phyloP scores from a whole-genome alignment of 2,797 vertebrate species.

The Halcyon chelicuti region DNA sequence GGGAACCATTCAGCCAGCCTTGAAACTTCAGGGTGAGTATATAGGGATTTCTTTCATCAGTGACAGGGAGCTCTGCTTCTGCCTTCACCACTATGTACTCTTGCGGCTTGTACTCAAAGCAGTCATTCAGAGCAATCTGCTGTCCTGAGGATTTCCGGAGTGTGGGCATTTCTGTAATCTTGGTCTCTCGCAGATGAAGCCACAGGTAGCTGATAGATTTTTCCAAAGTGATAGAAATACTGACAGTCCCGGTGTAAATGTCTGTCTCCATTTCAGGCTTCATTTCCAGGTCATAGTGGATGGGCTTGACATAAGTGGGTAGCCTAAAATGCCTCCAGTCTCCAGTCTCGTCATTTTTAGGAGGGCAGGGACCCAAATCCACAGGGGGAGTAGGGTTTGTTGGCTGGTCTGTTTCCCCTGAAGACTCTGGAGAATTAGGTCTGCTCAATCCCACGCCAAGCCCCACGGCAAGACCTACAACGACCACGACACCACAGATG shows the following conservation, averaged over 20 bases:
- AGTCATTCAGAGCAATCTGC: slow-evolving; percentile 77
- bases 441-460: slow-evolving; percentile 88
- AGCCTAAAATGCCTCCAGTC: slow-evolving; percentile 89
- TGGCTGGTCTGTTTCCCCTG: background rate
- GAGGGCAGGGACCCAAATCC: slow-evolving; percentile 77
- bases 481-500: slow-evolving; percentile 82
- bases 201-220: slow-evolving; percentile 83
- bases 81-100: slow-evolving; percentile 91
- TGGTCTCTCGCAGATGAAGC: slow-evolving; percentile 92
- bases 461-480: slow-evolving; percentile 88
- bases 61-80: slow-evolving; percentile 63
- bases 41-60: slow-evolving; percentile 66
- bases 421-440: slow-evolving; percentile 31
- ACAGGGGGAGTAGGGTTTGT: background rate
- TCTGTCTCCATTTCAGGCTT: slow-evolving; percentile 84
- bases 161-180: slow-evolving; percentile 73
- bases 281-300: slow-evolving; percentile 90
- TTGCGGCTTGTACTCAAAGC: slow-evolving; percentile 86
- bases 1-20: slow-evolving; percentile 90
- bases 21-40: slow-evolving; percentile 88
- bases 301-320: slow-evolving; percentile 83
- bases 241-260: slow-evolving; percentile 86
- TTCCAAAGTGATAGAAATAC: slow-evolving; percentile 79
- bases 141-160: slow-evolving; percentile 51
- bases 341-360: slow-evolving; percentile 79